Percentiles rank a stretch among this genome's conserved stretches.
phyloP scores from a whole-genome alignment of 2,888 invertebrate species.

The Dolichopus griseipennis region DNA sequence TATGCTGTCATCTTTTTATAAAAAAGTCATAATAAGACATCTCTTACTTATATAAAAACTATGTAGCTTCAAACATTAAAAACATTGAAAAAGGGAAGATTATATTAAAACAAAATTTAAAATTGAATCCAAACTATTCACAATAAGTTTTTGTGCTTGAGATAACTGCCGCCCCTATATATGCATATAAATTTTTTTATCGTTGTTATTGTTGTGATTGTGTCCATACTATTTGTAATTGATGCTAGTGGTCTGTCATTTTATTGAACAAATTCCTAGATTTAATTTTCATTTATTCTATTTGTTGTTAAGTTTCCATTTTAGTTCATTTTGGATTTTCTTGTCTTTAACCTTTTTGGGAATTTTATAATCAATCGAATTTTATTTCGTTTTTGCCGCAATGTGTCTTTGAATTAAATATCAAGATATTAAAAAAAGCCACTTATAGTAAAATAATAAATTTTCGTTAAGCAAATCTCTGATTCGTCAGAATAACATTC shows the following conservation, averaged over 20 bases:
- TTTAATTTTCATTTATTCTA: neutral
- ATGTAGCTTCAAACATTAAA: neutral
- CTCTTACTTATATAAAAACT: neutral
- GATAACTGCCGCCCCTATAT: too few species aligned
- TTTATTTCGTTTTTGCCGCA: neutral
- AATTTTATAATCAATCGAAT: neutral
- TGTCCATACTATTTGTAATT: too few species aligned
- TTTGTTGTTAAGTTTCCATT: too few species aligned
- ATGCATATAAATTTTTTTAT: too few species aligned
- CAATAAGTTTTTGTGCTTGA: too few species aligned
- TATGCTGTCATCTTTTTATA: neutral
- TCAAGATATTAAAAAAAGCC: neutral
- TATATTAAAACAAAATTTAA: neutral
- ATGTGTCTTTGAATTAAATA: neutral
- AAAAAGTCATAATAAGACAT: slow-evolving; percentile 2
- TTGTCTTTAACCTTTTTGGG: neutral
- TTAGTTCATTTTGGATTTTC: too few species aligned
- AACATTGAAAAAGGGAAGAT: neutral
- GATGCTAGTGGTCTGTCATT: neutral
- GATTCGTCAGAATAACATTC: neutral
- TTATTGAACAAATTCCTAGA: neutral
- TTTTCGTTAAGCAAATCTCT: neutral
- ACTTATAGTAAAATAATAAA: neutral
- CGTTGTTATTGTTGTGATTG: too few species aligned
- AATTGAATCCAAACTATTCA: neutral